Evolutionary conservation across 2,113 vertebrate genomes (phyloP), one percentile per base, ranked within the genome.

Genomic region (Oryzias javanicus): DNA sequence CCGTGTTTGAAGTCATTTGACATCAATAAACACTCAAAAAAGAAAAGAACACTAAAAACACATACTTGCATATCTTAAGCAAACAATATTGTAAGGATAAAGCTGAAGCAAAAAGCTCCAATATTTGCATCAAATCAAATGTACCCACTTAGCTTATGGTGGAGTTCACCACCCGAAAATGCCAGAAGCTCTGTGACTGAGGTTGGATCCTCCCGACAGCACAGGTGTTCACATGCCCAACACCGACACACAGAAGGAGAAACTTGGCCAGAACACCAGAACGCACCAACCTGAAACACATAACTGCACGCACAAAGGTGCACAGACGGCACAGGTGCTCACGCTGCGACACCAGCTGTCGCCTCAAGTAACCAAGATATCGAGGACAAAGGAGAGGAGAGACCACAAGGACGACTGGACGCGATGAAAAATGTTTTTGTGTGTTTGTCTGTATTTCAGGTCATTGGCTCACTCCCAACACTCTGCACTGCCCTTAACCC

Each of bases 271-370:
- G 64, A 56, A 64, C 55, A 76, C 35, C 12, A 10, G 8, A 8
- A 67, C 62, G 54, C 68, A 58, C 45, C 42, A 42, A 57, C 60
- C 51, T 55, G 55, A 79, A 67, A 70, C 52, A 62, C 52, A 65
- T 27, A 63, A 44, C 45, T 40, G 24, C 74, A 62, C 59, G 66
- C 60, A 62, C 4, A 72, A 52, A 61, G 14, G 64, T 48, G 45
- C 67, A 61, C 49, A 61, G 45, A 78, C 15, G 64, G 78, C 65
- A 56, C 74, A 84, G 74, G 80, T 82, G 76, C 79, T 85, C 80
- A 72, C 62, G 73, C 74, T 81, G 81, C 49, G 74, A 66, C 55
- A 62, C 80, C 80, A 80, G 81, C 88, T 86, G 81, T 85, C 83
- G 76, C 78, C 49, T 3, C 55, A 71, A 79, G 72, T 56, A 67